Conservation (phyloP, 2,888 invertebrate genomes). For the Aricia artaxerxes region DNA sequence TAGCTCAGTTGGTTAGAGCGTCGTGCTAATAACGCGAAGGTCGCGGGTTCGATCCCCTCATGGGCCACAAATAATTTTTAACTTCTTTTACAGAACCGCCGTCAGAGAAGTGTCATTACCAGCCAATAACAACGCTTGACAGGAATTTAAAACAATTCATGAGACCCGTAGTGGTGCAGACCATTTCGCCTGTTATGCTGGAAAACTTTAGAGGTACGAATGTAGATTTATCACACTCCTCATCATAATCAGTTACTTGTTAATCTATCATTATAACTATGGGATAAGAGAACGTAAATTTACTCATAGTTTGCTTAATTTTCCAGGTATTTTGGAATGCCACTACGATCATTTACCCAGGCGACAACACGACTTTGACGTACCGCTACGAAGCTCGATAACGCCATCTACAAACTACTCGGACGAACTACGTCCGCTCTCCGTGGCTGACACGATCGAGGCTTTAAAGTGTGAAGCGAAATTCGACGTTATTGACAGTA, state of each 20-base stretch:
- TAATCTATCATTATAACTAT: background rate
- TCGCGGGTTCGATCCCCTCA: slow-evolving; percentile 89
- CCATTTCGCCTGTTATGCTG: slow-evolving; percentile 76
- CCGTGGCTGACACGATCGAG: slow-evolving; percentile 67
- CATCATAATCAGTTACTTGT: background rate
- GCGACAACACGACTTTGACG: slow-evolving; percentile 62
- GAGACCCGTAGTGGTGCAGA: slow-evolving; percentile 74
- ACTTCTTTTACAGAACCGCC: slow-evolving; percentile 71
- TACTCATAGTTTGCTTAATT: slow-evolving; percentile 15
- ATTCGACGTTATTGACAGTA: slow-evolving; percentile 64
- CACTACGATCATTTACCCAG: slow-evolving; percentile 82
- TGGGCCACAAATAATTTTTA: slow-evolving; percentile 77
- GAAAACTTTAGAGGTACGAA: slow-evolving; percentile 79
- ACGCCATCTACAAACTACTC: slow-evolving; percentile 62
- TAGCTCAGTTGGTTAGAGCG: slow-evolving; percentile 89
- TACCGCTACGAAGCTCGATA: slow-evolving; percentile 54
- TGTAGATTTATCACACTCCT: background rate
- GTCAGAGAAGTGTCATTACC: slow-evolving; percentile 73
- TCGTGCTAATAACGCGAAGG: slow-evolving; percentile 89
- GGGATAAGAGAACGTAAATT: slow-evolving; percentile 1
- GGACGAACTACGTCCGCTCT: slow-evolving; percentile 56
- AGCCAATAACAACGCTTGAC: slow-evolving; percentile 73
- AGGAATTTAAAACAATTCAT: slow-evolving; percentile 75
- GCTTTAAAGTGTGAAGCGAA: slow-evolving; percentile 72
- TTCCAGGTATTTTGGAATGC: slow-evolving; percentile 77